phyloP scores from a whole-genome alignment of 2,113 vertebrate genomes.

The Stegastes partitus region DNA sequence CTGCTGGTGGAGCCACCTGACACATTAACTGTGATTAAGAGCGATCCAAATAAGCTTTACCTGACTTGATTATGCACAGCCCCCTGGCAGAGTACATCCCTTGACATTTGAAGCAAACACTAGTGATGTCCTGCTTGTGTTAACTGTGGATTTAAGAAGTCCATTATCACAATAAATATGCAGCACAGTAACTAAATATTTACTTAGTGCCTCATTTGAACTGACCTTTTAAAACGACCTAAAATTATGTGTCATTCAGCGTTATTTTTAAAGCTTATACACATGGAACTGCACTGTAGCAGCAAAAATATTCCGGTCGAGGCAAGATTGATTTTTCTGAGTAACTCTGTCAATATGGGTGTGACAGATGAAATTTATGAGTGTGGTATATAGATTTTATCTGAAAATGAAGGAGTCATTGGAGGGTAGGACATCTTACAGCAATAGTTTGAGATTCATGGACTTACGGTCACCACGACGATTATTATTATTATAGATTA shows the following conservation, averaged over 20 bases:
- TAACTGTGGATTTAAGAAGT: conserved; percentile 7
- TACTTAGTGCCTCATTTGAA: background rate
- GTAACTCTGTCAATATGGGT: background rate
- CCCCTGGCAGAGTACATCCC: conserved; percentile 19
- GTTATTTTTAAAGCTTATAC: no score
- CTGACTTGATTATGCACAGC: conserved; percentile 42
- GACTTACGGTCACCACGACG: no score
- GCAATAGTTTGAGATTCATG: no score
- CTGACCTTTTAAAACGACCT: no score
- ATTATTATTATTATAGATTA: background rate
- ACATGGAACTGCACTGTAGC: no score
- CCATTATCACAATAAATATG: background rate
- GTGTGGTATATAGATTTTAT: background rate
- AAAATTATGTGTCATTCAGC: no score
- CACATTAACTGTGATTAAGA: conserved; percentile 32
- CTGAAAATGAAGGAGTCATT: background rate
- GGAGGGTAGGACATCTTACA: background rate
- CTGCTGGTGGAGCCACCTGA: conserved; percentile 9
- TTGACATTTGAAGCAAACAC: conserved; percentile 26
- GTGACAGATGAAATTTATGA: background rate
- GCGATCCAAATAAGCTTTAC: conserved; percentile 31
- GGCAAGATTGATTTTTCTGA: background rate
- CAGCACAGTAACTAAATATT: background rate
- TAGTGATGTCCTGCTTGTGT: conserved; percentile 13
- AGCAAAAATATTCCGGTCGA: background rate